Base-by-base conservation (phyloP, 2,888 invertebrate genomes). In the Cartodere bifasciata region DNA sequence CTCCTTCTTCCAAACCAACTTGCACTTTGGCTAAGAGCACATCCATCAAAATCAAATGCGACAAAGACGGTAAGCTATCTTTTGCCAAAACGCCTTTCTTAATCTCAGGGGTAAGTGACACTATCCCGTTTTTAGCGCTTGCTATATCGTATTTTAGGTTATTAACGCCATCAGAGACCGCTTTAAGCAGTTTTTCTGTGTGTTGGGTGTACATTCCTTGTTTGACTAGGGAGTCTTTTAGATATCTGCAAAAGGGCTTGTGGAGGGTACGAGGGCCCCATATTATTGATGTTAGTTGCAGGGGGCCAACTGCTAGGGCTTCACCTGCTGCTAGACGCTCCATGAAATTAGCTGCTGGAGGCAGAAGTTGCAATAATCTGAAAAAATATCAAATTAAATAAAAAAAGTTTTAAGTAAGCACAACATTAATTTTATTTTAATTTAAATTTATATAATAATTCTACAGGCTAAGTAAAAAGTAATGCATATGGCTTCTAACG, bases 221-320 rank as follows among this genome's bases (percentile, higher is more conserved):
- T 49, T 86, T 87, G 4, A 87, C 84, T 2, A 92, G 68, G 32
- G 84, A 86, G 53, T 92, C 91, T 53, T 90, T 90, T 48, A 90
- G 72, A 83, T 91, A 92, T 22, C 83, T 77, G 45, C 77, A 76
- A 58, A 84, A 86, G 4, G 81, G 75, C 58, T 87, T 84, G 55
- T 85, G 80, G 17, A 77, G 76, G 1, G 86, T 77, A 24, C 91
- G 67, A 4, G 91, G 84, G 4, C 86, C 85, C 92, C 92, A 92
- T 6, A 91, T 65, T 4, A 91, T 63, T 0, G 88, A 84, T 62
- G 91, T 85, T 22, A 92, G 63, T 10, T 85, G 64, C 45, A 76
- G 60, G 2, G 81, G 75, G 1, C 74, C 70, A 5, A 82, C 75
- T 15, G 81, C 66, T 2, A 75, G 68, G 12, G 70, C 70, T 32